Evolutionary conservation across 2,797 vertebrate genomes (phyloP).

Genomic region (Artibeus lituratus): DNA sequence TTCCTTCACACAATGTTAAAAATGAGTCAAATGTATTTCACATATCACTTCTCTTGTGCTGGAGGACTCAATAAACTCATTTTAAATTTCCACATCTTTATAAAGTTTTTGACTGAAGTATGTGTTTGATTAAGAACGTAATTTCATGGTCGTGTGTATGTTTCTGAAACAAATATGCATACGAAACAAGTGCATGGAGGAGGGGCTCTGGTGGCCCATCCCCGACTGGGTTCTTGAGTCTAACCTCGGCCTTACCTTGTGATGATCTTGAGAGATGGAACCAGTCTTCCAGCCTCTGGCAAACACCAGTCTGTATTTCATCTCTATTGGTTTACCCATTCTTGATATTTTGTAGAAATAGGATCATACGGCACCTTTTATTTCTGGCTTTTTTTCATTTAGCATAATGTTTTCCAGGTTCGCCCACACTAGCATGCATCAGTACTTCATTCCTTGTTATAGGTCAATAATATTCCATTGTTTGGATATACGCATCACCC

Average conservation of each 20-base stretch:
- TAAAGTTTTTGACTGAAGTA: constrained; percentile 58
- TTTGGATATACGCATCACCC: background rate
- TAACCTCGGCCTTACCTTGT: background rate
- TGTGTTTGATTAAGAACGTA: constrained; percentile 69
- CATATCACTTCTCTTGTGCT: constrained; percentile 27
- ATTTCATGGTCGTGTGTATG: constrained; percentile 21
- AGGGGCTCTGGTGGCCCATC: background rate
- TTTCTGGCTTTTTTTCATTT: background rate
- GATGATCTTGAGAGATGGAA: background rate
- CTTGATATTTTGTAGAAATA: background rate
- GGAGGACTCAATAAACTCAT: constrained; percentile 56
- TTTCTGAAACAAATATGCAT: constrained; percentile 58
- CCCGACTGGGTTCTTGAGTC: background rate
- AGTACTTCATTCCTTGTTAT: background rate
- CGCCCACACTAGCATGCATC: background rate
- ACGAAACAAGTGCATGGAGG: constrained; percentile 37
- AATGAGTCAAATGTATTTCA: constrained; percentile 49
- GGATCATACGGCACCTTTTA: background rate
- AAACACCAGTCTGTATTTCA: background rate
- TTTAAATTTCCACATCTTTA: constrained; percentile 37
- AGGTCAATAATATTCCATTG: background rate
- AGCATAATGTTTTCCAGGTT: background rate
- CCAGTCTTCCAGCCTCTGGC: background rate
- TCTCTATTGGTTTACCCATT: background rate
- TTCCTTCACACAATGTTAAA: constrained; percentile 51